Base-by-base conservation (phyloP, 2,113 vertebrate species). In the Gymnocephalus cernua region DNA sequence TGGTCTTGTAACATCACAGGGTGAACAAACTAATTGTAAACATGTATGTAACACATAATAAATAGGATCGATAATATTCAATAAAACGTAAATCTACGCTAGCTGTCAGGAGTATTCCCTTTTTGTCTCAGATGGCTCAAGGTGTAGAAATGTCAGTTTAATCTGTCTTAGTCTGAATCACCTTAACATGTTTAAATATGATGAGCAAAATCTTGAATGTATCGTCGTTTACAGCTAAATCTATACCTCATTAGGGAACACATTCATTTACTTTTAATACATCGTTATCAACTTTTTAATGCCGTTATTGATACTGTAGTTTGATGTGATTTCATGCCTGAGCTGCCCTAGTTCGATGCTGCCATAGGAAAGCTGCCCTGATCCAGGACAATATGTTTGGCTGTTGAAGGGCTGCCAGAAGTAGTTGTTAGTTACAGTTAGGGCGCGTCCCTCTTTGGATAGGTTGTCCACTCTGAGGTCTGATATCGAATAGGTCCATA, bases 381-480 rank as follows among this genome's bases (percentile, higher is more conserved):
- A 65, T 91, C 74, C 72, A 71, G 85, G 82, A 78, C 78, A 82
- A 86, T 82, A 67, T 85, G 77, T 86, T 82, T 78, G 82, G 48
- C 57, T 84, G 82, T 69, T 83, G 75, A 86, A 74, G 84, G 59
- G 83, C 82, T 87, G 87, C 87, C 90, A 91, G 87, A 77, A 88
- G 84, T 72, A 75, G 85, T 82, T 86, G 85, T 88, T 90, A 87
- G 88, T 90, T 90, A 86, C 89, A 89, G 86, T 85, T 53, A 86
- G 89, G 93, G 89, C 66, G 86, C 86, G 85, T 91, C 91, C 89
- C 87, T 82, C 89, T 88, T 82, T 62, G 85, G 89, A 90, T 73
- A 82, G 84, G 87, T 90, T 58, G 83, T 90, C 87, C 87, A 84
- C 80, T 87, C 85, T 19, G 79, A 85, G 88, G 73, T 90, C 83